Conservation (phyloP, 2,797 vertebrate genomes). For the Thamnophis elegans region DNA sequence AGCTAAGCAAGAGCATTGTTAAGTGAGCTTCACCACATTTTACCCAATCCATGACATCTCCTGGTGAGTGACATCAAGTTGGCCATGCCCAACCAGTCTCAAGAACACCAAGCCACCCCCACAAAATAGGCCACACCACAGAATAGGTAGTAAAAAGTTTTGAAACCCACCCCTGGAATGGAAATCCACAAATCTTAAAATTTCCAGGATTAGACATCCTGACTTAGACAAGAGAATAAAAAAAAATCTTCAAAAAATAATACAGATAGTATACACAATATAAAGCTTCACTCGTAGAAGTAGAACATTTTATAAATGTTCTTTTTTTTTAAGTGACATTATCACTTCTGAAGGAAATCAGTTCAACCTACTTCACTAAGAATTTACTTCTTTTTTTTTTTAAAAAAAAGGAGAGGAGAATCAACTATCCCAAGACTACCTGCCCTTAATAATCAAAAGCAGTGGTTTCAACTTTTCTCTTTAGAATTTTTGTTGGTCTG, state of each 20-base stretch:
- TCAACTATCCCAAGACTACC: background rate
- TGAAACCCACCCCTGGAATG: too few species aligned
- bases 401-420: background rate
- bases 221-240: slow-evolving; percentile 6
- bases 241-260: slow-evolving; percentile 21
- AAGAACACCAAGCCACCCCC: too few species aligned
- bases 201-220: background rate
- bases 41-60: too few species aligned
- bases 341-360: background rate
- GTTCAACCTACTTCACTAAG: background rate
- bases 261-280: background rate
- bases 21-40: too few species aligned
- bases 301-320: slow-evolving; percentile 12
- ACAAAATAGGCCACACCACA: too few species aligned
- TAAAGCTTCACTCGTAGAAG: slow-evolving; percentile 6
- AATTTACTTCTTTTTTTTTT: background rate
- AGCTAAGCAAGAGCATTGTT: too few species aligned
- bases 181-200: background rate
- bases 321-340: background rate
- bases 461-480: background rate
- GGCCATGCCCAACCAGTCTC: too few species aligned
- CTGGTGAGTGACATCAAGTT: too few species aligned
- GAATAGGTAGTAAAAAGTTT: too few species aligned
- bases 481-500: background rate
- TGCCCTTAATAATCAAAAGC: background rate